Base-by-base conservation (phyloP, 2,113 vertebrate genomes). In the Glareola pratincola region DNA sequence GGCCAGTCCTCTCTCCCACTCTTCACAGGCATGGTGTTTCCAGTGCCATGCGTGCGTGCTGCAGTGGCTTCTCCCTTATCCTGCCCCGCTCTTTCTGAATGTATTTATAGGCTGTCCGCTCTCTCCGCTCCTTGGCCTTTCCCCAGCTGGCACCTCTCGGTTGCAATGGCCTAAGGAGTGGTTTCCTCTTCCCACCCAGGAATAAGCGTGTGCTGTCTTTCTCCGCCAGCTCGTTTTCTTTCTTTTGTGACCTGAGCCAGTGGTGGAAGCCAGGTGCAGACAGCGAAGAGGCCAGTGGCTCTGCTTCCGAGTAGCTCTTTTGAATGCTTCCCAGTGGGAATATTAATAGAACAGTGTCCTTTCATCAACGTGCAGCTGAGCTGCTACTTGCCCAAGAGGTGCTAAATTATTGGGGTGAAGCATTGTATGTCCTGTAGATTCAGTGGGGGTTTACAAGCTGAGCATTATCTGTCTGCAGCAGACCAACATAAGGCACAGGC, bases 401-500 rank as follows among this genome's bases (percentile, higher is more conserved):
- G 68, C 51, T 95, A 50, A 88, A 88, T 95, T 97, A 78, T 36
- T 93, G 94, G 93, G 78, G 75, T 90, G 85, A 94, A 86, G 32
- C 12, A 1, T 30, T 32, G 27, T 60, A 59, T 53, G 36, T 94
- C 54, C 78, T 66, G 37, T 56, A 72, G 36, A 59, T 92, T 69
- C 62, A 91, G 29, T 80, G 24, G 48, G 37, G 34, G 23, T 54
- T 84, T 92, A 56, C 69, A 82, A 85, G 41, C 84, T 39, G 53
- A 94, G 53, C 27, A n/a, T 72, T 95, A 72, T 87, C 81, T 87
- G 30, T 80, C 69, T 84, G 68, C 76, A 93, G 47, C 84, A 95
- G 80, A 74, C 71, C 63, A 91, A 51, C 4, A 2, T 45, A 64
- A 80, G 51, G 48, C 48, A 69, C 27, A 47, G 56, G 22, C 53